Evolutionary conservation across 2,797 vertebrate species (phyloP).

Genomic region (Pangasius sanitwongsei): DNA sequence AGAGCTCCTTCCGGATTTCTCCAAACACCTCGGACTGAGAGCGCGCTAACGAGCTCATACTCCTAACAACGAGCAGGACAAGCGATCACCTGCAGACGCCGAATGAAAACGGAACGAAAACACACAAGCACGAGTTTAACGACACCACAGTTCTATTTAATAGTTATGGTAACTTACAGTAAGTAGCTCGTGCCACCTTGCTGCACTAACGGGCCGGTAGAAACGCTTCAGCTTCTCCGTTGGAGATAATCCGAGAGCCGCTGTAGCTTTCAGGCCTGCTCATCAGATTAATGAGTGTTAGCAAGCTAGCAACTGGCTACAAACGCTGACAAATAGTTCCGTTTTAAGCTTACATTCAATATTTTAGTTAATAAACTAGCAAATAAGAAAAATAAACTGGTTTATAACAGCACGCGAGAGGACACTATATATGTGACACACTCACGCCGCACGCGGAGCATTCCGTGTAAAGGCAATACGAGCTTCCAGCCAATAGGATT

Average conservation of each 20-base stretch:
- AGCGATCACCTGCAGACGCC: not conserved
- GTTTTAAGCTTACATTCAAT: not conserved
- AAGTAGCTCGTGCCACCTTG: not conserved
- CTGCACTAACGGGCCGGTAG: not conserved
- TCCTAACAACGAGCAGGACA: not conserved
- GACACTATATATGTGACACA: no score
- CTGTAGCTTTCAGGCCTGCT: not conserved
- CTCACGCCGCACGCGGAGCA: not conserved
- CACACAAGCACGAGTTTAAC: not conserved
- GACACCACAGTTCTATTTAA: not conserved
- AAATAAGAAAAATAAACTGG: not conserved
- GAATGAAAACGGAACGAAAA: not conserved
- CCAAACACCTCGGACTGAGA: constrained; percentile 86
- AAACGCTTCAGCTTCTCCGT: not conserved
- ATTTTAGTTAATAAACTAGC: not conserved
- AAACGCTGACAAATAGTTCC: not conserved
- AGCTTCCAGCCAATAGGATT: constrained; percentile 13
- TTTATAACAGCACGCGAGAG: not conserved
- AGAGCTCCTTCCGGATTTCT: constrained; percentile 85
- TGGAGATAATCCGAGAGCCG: not conserved
- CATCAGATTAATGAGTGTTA: not conserved
- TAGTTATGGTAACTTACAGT: not conserved
- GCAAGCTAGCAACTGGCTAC: not conserved
- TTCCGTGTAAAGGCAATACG: not conserved
- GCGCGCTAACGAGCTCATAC: constrained; percentile 75